Conservation (phyloP, 2,888 invertebrate genomes). For the Cantharis rufa region DNA sequence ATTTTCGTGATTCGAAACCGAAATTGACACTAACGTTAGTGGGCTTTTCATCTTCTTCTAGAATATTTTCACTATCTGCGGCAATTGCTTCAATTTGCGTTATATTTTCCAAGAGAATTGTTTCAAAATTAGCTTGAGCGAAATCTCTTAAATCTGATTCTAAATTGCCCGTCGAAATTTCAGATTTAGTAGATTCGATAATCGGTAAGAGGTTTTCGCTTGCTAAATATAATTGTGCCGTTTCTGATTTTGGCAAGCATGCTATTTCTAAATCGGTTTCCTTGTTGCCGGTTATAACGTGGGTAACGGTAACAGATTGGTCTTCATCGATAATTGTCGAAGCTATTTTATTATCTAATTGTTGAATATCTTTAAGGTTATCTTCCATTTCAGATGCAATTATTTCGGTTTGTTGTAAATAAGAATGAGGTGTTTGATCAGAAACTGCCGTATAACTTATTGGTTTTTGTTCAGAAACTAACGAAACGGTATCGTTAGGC, state of each 20-base stretch:
- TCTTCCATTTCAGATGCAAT: conserved; percentile 55
- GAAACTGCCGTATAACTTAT: conserved; percentile 47
- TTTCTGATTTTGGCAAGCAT: conserved; percentile 47
- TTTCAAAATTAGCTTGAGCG: conserved; percentile 42
- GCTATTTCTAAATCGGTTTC: conserved; percentile 52
- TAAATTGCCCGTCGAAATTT: conserved; percentile 43
- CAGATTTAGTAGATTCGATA: conserved; percentile 52
- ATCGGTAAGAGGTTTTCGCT: conserved; percentile 56
- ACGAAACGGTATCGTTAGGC: conserved; percentile 50
- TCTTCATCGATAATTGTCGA: conserved; percentile 54
- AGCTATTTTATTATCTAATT: conserved; percentile 53
- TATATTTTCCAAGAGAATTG: conserved; percentile 48
- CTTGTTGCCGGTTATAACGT: conserved; percentile 58
- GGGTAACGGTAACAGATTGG: conserved; percentile 55
- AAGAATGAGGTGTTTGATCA: conserved; percentile 46
- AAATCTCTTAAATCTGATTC: conserved; percentile 31
- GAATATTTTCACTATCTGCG: conserved; percentile 55
- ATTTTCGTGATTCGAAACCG: conserved; percentile 52
- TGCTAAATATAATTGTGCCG: conserved; percentile 45
- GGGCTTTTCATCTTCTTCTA: conserved; percentile 47
- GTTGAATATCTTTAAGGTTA: conserved; percentile 41
- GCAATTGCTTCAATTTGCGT: conserved; percentile 49
- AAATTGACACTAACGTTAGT: conserved; percentile 54
- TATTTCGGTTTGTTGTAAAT: conserved; percentile 51
- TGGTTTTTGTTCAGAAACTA: conserved; percentile 49